Percentiles rank a stretch among this genome's conserved stretches.
Conservation (phyloP, 2,888 invertebrate species). For the Drosophila nr. medialis region DNA sequence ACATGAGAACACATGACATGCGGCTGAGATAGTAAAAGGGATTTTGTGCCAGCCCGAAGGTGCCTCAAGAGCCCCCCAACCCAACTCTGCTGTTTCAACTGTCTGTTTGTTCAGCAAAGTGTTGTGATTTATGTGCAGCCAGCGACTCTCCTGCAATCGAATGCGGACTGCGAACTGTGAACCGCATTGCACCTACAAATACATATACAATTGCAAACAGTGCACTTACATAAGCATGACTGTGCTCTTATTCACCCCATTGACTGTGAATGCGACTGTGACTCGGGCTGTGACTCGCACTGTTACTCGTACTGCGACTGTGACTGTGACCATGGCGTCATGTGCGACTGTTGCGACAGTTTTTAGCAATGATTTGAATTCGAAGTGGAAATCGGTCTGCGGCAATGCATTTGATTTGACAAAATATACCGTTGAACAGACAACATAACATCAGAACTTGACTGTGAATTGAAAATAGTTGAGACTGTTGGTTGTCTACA, state of each 20-base stretch:
- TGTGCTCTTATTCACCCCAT: slow-evolving; percentile 1
- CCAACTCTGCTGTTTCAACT: slow-evolving; percentile 11
- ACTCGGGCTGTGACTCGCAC: slow-evolving; percentile 5
- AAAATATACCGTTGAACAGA: slow-evolving; percentile 7
- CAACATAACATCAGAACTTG: neutral
- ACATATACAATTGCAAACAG: neutral
- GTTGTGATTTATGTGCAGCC: slow-evolving; percentile 64
- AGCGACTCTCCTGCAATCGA: slow-evolving; percentile 43
- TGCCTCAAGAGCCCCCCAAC: neutral
- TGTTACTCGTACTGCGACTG: neutral
- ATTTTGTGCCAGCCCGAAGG: slow-evolving; percentile 36
- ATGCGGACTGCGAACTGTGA: slow-evolving; percentile 45
- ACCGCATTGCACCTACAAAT: slow-evolving; percentile 19
- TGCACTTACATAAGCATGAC: neutral
- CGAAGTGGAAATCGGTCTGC: slow-evolving; percentile 33
- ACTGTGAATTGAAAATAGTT: neutral
- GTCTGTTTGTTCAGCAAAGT: slow-evolving; percentile 61
- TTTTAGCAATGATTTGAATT: slow-evolving; percentile 34
- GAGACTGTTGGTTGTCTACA: neutral
- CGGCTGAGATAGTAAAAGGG: slow-evolving; percentile 52
- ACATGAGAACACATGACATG: slow-evolving; percentile 53
- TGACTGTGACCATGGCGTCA: slow-evolving; percentile 47
- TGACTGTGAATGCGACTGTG: slow-evolving; percentile 3
- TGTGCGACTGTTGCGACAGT: slow-evolving; percentile 45
- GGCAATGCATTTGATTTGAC: slow-evolving; percentile 31